phyloP scores from a whole-genome alignment of 2,113 vertebrate genomes.

The Turnix velox region DNA sequence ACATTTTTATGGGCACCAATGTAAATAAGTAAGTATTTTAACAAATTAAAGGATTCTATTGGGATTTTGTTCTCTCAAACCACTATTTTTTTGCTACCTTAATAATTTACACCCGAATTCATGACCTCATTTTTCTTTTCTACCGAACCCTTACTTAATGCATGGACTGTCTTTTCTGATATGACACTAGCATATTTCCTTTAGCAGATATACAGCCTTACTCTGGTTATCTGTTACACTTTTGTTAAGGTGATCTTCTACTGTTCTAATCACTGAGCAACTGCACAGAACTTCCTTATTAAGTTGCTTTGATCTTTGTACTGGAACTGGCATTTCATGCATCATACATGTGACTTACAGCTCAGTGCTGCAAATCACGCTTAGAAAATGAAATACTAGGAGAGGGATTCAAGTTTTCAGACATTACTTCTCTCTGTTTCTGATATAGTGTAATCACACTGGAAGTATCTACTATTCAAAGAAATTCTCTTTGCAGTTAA shows the following conservation, averaged over 20 bases:
- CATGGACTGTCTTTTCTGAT: background rate
- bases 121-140: background rate
- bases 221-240: background rate
- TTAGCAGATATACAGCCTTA: background rate
- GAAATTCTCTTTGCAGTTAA: background rate
- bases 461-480: background rate
- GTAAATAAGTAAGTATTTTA: background rate
- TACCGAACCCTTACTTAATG: background rate
- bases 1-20: background rate
- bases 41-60: background rate
- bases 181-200: background rate
- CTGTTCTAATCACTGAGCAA: rapidly evolving
- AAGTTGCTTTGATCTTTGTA: background rate
- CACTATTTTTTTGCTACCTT: background rate
- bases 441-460: background rate
- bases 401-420: background rate
- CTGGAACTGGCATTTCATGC: background rate
- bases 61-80: background rate
- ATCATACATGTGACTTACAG: background rate
- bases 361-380: background rate
- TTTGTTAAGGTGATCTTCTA: background rate
- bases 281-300: background rate
- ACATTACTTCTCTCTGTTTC: background rate
- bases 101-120: background rate
- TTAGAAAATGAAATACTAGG: background rate